A percentile compares a stretch with the other conserved stretches of the same genome.
phyloP scores from a whole-genome alignment of 2,888 invertebrate species.

The Heliothis peltigera region DNA sequence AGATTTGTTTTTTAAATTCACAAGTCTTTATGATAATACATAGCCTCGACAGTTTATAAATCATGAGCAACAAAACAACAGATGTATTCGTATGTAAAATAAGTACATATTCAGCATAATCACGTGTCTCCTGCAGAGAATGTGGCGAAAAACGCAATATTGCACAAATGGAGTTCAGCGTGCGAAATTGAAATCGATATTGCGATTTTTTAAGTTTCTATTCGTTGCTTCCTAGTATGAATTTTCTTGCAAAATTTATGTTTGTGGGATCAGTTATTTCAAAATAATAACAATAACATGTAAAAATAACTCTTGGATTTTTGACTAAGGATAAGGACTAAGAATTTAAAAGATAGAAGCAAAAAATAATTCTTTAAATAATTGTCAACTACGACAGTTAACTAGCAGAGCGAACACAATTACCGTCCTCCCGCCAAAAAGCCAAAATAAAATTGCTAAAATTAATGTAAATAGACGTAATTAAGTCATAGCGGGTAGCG shows the following conservation, averaged over 20 bases:
- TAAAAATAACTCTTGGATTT: no score
- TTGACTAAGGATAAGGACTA: no score
- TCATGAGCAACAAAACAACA: neutral
- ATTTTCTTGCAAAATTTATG: neutral
- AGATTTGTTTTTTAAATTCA: no score
- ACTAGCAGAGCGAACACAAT: conserved; percentile 7
- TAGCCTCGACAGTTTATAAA: no score
- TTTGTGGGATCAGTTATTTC: no score
- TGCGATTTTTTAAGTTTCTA: neutral
- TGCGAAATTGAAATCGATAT: neutral
- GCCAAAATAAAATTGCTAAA: conserved; percentile 17
- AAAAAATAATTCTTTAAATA: no score
- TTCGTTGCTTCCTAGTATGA: neutral
- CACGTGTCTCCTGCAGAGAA: neutral
- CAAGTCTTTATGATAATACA: no score
- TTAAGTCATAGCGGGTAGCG: conserved; percentile 20
- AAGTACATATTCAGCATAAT: neutral
- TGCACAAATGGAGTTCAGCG: neutral
- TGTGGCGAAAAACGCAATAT: neutral
- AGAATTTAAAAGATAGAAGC: no score
- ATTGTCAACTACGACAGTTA: neutral
- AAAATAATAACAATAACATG: no score
- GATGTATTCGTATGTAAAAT: neutral
- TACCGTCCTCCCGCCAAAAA: conserved; percentile 5
- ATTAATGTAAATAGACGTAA: conserved; percentile 46